These are phyloP conservation scores for Anoplophora glabripennis DNA, from an alignment of 1,140 invertebrate species.

Conservation along the genomic window DNA sequence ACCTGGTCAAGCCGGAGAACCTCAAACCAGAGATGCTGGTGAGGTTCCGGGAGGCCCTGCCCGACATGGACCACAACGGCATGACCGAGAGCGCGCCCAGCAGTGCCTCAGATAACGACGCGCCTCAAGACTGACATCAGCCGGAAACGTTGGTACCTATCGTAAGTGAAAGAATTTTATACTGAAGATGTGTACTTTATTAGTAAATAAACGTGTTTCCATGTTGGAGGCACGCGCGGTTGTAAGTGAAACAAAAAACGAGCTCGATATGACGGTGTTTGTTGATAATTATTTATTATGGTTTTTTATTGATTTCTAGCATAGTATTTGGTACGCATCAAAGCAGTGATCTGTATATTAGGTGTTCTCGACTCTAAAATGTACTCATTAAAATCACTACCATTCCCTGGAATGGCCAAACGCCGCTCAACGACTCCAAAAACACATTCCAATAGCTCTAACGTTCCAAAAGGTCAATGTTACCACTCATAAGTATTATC, in stretches of 20 bases:
- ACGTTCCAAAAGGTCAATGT: conserved; percentile 1
- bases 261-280: conserved; percentile 46
- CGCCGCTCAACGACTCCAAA: not conserved
- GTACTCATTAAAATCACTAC: conserved; percentile 28
- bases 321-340: conserved; percentile 40
- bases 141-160: conserved; percentile 28
- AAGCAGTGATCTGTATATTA: conserved; percentile 44
- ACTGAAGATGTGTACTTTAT: conserved; percentile 25
- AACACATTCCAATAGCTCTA: not conserved
- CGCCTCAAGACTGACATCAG: conserved; percentile 47
- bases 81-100: conserved; percentile 29
- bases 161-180: conserved; percentile 44
- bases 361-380: conserved; percentile 44
- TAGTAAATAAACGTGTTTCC: conserved; percentile 16
- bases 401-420: not conserved
- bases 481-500: not conserved
- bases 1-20: conserved; percentile 56
- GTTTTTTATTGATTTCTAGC: conserved; percentile 25
- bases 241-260: conserved; percentile 37
- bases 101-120: conserved; percentile 46
- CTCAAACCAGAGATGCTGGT: conserved; percentile 53
- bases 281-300: conserved; percentile 44
- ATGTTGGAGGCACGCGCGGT: conserved; percentile 32
- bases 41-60: conserved; percentile 47
- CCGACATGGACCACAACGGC: conserved; percentile 38